Evolutionary conservation across 2,888 invertebrate genomes (phyloP), one percentile per base, ranked within the genome.

Genomic region (Nipponacmea schrenckii): DNA sequence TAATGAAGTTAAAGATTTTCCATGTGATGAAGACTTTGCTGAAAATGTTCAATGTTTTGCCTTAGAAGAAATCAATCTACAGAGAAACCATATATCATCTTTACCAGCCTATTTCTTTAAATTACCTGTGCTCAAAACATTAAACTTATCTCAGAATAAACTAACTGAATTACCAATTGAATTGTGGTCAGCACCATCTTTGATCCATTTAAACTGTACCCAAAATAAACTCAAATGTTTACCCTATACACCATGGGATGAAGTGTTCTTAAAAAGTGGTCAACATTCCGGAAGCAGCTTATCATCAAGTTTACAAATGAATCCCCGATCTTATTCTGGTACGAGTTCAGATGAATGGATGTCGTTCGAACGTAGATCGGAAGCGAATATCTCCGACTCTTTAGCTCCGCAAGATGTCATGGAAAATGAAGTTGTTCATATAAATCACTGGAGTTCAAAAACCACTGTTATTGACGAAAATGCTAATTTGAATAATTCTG

Each of bases 111-210:
- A 93, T 69, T 90, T 98, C 44, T 97, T 97, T 90, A 91, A 92
- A 7, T 91, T 98, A 69, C 94, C 96, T 0, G 90, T 93, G 0
- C 90, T 98, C 56, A 91, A 92, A 15, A 93, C 94, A 1, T 91
- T 99, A 77, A 97, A 98, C 88, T 93, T 94, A 0, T 94, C 96
- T 0, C 93, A 96, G 84, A 98, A 98, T 91, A 91, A 95, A 69
- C 90, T 98, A 24, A 92, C 92, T 66, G 94, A 95, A 80, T 89
- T 98, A 77, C 91, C 92, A 4, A 27, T 76, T 10, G 80, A 81
- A 27, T 71, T 82, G 46, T 84, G 84, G 83, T 68, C 74, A 50
- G 74, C 79, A 5, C 63, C 72, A 0, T 69, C 71, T 15, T 68
- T 83, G 62, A 73, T 78, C 67, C 76, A 74, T 3, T 64, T 78